Percentiles rank a stretch among this genome's conserved stretches.
Evolutionary conservation across 53 echinoderm and acorn worm species (phyloP).

Genomic region (Crossaster papposus): DNA sequence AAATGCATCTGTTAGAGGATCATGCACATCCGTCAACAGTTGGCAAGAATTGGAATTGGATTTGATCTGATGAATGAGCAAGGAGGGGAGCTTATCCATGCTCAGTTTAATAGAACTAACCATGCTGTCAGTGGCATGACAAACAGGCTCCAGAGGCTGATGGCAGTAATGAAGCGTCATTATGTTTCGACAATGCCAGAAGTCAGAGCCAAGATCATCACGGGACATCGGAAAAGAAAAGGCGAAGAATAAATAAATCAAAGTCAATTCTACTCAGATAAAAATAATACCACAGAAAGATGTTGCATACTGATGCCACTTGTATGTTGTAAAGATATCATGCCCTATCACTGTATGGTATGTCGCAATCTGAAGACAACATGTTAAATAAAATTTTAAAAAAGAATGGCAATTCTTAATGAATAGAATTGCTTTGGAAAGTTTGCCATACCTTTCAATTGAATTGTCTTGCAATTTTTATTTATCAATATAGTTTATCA

Average conservation of each 20-base stretch:
- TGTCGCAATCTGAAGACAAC: no score
- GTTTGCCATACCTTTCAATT: no score
- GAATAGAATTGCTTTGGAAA: no score
- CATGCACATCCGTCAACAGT: constrained; percentile 38
- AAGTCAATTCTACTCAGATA: no score
- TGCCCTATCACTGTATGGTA: no score
- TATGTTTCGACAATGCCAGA: constrained; percentile 8
- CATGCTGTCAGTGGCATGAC: constrained; percentile 5
- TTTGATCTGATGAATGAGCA: constrained; percentile 58
- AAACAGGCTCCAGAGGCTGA: constrained; percentile 6
- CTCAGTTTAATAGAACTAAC: constrained; percentile 15
- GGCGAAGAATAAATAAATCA: constrained; percentile 30
- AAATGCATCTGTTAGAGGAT: constrained; percentile 62
- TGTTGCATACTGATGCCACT: no score
- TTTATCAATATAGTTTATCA: no score
- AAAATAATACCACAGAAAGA: no score
- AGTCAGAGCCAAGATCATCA: constrained; percentile 5
- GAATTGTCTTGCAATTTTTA: no score
- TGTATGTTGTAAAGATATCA: no score
- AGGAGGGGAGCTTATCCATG: constrained; percentile 38
- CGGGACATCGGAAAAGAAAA: background rate
- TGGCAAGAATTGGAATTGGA: constrained; percentile 48
- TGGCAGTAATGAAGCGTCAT: constrained; percentile 26
- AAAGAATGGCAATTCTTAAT: no score
- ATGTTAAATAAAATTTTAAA: no score